Base-by-base conservation (phyloP, 2,888 invertebrate species). In the Hemistola chrysoprasaria region DNA sequence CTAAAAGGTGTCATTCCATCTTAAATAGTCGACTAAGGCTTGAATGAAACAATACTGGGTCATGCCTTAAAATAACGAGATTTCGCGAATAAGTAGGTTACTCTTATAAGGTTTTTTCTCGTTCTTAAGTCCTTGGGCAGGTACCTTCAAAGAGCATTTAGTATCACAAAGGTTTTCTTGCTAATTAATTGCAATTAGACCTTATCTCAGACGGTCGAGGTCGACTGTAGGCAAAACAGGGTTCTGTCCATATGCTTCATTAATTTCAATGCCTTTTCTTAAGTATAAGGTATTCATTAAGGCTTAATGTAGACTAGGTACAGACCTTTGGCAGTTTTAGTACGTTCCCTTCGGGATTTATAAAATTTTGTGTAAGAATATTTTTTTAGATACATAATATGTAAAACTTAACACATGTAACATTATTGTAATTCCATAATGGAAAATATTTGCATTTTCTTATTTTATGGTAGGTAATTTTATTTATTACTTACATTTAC, bases 171-270 rank as follows among this genome's bases (percentile, higher is more conserved):
- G 53, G 53, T 47, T 62, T 56, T 56, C 46, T 34, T 59, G 59
- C 65, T 70, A 73, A 72, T 73, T 71, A 73, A 71, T 70, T 70
- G 61, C 62, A 66, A 71, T 71, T 71, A 70, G 55, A 45, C 50
- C 59, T 68, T 66, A 69, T 68, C 68, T 62, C 50, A n/a, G 39
- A 36, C 29, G 44, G 49, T 11, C 11, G 11, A 23, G 6, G 11
- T 6, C 9, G 11, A 2, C 9, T 30, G 34, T 37, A 27, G 43
- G 37, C 45, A 44, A 43, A 47, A 45, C 49, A 40, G 45, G 34
- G 40, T 52, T 48, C 54, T 58, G 54, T 52, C 56, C 49, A 50
- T 49, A 48, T 41, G 22, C 50, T 56, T 54, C 52, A 56, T 62
- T 59, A 56, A 49, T 52, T 53, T 40, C 11, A 41, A 16, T 16